A percentile compares a stretch with the other conserved stretches of the same genome.
Evolutionary conservation across 1,140 invertebrate genomes (phyloP).

Genomic region (Achroia grisella): DNA sequence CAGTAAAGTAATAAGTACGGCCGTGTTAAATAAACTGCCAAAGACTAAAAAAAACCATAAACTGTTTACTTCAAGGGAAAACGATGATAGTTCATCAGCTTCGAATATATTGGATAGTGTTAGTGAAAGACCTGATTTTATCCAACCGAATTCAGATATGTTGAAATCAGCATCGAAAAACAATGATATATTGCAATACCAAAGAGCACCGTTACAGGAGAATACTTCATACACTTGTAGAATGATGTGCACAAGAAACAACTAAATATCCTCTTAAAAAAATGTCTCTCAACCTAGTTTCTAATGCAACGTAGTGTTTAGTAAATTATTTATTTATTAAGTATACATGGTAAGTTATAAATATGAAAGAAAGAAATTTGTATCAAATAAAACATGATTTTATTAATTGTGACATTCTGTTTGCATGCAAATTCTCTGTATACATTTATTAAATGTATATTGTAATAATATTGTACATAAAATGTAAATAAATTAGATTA

Average conservation of each 20-base stretch:
- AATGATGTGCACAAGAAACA: slow-evolving; percentile 41
- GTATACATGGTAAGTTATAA: too few species aligned
- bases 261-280: slow-evolving; percentile 3
- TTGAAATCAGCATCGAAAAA: slow-evolving; percentile 27
- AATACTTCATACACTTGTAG: slow-evolving; percentile 51
- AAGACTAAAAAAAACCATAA: too few species aligned
- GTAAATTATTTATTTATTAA: too few species aligned
- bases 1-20: too few species aligned
- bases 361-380: too few species aligned
- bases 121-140: background rate
- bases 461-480: too few species aligned
- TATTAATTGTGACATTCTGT: too few species aligned
- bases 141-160: slow-evolving; percentile 11
- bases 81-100: slow-evolving; percentile 13
- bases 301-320: background rate
- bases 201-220: slow-evolving; percentile 28
- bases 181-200: slow-evolving; percentile 7
- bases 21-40: too few species aligned
- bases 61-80: slow-evolving; percentile 21
- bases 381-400: too few species aligned
- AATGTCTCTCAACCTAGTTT: background rate
- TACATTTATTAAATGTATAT: too few species aligned
- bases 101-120: slow-evolving; percentile 1
- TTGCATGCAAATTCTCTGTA: too few species aligned
- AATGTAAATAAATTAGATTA: too few species aligned